A percentile compares a stretch with the other conserved stretches of the same genome.
phyloP scores from a whole-genome alignment of 2,888 invertebrate genomes.

The Hirtodrosophila alboralis region DNA sequence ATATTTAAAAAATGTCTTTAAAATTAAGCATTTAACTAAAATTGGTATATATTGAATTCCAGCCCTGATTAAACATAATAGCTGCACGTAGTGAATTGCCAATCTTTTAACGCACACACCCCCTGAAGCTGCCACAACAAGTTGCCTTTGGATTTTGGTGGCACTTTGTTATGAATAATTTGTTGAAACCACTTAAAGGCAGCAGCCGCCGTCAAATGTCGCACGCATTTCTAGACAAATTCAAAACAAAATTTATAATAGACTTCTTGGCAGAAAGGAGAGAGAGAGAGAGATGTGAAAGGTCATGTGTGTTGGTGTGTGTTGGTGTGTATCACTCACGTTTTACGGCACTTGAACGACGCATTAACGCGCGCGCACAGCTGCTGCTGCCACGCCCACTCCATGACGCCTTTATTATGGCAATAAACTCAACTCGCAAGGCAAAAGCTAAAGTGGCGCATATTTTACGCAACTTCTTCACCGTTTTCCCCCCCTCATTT shows the following conservation, averaged over 20 bases:
- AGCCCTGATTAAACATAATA: slow-evolving; percentile 22
- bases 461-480: slow-evolving; percentile 67
- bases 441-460: slow-evolving; percentile 61
- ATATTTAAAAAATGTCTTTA: no score
- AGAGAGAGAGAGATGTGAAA: not conserved
- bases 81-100: slow-evolving; percentile 2
- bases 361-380: slow-evolving; percentile 79
- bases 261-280: slow-evolving; percentile 36
- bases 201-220: slow-evolving; percentile 59
- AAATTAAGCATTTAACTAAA: no score
- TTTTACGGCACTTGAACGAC: slow-evolving; percentile 80
- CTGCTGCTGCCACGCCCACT: slow-evolving; percentile 50
- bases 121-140: not conserved
- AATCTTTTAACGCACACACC: slow-evolving; percentile 16
- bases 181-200: slow-evolving; percentile 74
- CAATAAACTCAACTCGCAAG: slow-evolving; percentile 62
- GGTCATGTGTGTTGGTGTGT: slow-evolving; percentile 8
- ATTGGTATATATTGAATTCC: not conserved
- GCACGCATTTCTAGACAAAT: slow-evolving; percentile 70
- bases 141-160: slow-evolving; percentile 26
- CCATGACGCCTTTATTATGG: slow-evolving; percentile 68
- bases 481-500: slow-evolving; percentile 17
- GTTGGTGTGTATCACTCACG: slow-evolving; percentile 64
- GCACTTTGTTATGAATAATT: slow-evolving; percentile 75
- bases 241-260: slow-evolving; percentile 75